phyloP scores from a whole-genome alignment of 2,888 invertebrate species.

The Drosophila sordidapex region DNA sequence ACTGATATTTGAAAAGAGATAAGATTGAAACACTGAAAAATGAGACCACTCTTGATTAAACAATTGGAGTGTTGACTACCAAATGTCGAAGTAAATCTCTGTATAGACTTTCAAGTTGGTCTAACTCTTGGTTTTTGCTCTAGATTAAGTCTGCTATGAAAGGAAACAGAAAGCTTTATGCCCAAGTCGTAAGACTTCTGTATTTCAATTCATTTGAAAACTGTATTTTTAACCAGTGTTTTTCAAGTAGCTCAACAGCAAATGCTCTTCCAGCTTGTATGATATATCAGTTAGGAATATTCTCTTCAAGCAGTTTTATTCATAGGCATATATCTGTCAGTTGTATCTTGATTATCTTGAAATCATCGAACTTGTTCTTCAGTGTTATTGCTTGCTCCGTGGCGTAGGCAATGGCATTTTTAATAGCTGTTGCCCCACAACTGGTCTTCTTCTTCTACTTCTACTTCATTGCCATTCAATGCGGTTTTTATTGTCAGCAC shows the following conservation, averaged over 20 bases:
- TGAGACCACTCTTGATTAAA: not conserved
- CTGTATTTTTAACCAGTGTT: not conserved
- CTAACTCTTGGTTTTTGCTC: not conserved
- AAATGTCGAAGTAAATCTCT: not conserved
- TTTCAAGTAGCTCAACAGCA: too few species aligned
- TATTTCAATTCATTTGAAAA: not conserved
- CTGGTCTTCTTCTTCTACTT: constrained; percentile 1
- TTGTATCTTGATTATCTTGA: not conserved
- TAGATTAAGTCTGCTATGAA: not conserved
- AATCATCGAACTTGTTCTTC: not conserved
- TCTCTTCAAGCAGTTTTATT: not conserved
- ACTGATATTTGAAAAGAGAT: not conserved
- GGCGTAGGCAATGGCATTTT: constrained; percentile 22
- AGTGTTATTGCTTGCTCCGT: constrained; percentile 6
- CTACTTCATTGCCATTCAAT: constrained; percentile 22
- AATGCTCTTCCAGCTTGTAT: not conserved
- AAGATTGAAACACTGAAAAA: too few species aligned
- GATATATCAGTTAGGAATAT: not conserved
- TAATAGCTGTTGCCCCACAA: constrained; percentile 5
- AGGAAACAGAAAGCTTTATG: not conserved
- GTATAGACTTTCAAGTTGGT: not conserved
- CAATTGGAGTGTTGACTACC: not conserved
- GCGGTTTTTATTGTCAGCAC: constrained; percentile 34
- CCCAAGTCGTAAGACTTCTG: not conserved
- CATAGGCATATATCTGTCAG: not conserved